These are phyloP conservation scores for Synanthedon myopaeformis DNA, from an alignment of 2,888 invertebrate species.

Conservation along the genomic window DNA sequence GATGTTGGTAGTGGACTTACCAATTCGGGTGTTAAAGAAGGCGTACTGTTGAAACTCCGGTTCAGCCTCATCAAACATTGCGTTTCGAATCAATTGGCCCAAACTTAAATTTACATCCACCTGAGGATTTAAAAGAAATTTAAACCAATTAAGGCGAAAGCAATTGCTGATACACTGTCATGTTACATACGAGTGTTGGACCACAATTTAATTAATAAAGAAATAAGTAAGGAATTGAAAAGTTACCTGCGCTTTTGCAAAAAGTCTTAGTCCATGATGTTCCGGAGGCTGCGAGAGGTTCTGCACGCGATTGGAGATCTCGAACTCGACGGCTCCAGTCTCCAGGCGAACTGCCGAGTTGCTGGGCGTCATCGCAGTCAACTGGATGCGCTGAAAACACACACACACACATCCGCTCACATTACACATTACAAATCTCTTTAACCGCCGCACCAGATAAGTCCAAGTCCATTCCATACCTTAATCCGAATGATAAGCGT, in stretches of 20 bases:
- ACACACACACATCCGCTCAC: no score
- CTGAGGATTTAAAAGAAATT: conserved; percentile 29
- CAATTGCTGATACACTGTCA: no score
- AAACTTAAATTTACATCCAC: conserved; percentile 94
- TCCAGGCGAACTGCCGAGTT: conserved; percentile 96
- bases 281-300: conserved; percentile 78
- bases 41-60: conserved; percentile 98
- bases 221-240: background rate
- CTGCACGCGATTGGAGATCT: conserved; percentile 93
- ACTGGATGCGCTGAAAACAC: conserved; percentile 81
- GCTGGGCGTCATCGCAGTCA: conserved; percentile 98
- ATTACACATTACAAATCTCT: background rate
- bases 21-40: conserved; percentile 96
- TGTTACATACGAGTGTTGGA: no score
- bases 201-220: no score
- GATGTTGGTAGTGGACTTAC: conserved; percentile 35
- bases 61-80: conserved; percentile 96
- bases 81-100: conserved; percentile 94
- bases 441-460: background rate
- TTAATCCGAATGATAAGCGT: conserved; percentile 90
- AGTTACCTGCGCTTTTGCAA: conserved; percentile 71
- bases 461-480: conserved; percentile 42
- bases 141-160: no score
- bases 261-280: conserved; percentile 75
- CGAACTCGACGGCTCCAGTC: conserved; percentile 93